Conservation (phyloP, 2,113 vertebrate genomes). For the Bos javanicus region DNA sequence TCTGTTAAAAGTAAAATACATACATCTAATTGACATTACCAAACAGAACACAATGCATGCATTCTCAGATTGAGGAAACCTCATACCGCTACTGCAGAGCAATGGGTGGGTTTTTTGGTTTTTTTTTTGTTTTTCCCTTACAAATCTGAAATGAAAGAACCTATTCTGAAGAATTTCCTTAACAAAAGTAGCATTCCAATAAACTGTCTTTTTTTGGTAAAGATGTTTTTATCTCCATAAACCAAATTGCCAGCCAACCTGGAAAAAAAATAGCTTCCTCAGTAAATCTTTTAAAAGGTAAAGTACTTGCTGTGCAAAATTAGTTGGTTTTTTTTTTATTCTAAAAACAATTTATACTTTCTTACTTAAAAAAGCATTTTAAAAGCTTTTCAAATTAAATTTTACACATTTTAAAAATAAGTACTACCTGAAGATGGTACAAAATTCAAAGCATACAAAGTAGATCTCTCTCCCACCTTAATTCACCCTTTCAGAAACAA, state of each 20-base stretch:
- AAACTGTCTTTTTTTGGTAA: not conserved
- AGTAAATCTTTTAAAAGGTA: slow-evolving; percentile 1
- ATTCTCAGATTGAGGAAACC: slow-evolving; percentile 26
- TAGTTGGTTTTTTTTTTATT: not conserved
- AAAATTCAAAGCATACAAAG: slow-evolving; percentile 16
- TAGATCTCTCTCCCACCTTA: not conserved
- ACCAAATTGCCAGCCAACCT: not conserved
- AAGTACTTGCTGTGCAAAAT: not conserved
- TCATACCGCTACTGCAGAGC: not conserved
- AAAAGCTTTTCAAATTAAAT: not conserved
- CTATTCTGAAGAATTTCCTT: slow-evolving; percentile 11
- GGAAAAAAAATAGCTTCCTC: not conserved
- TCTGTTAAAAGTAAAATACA: slow-evolving; percentile 19
- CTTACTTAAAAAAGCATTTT: not conserved
- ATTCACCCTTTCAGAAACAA: not conserved
- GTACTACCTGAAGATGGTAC: not conserved
- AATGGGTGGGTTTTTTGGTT: not conserved
- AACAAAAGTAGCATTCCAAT: not conserved
- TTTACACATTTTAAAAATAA: not conserved
- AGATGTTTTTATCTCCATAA: not conserved
- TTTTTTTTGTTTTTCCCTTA: not conserved
- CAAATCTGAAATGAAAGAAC: slow-evolving; percentile 30
- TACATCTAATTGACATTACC: not conserved
- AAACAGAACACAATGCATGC: slow-evolving; percentile 1
- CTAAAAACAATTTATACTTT: not conserved